Percentiles rank a stretch among this genome's conserved stretches.
phyloP scores from a whole-genome alignment of 2,888 invertebrate genomes.

The Drosophila fulvimacula region DNA sequence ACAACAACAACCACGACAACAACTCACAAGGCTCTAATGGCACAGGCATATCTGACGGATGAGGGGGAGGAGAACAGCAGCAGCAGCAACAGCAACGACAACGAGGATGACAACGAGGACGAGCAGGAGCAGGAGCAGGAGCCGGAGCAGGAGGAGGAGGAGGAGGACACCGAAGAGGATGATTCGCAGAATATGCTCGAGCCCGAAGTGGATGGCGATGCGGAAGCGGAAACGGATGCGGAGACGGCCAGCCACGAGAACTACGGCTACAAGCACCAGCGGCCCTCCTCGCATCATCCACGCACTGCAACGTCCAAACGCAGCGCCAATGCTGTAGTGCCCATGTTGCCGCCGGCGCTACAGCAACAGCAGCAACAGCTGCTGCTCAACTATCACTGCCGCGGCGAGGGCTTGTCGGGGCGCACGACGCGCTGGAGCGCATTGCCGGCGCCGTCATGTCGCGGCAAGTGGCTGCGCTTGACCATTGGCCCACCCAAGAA shows the following conservation, averaged over 20 bases:
- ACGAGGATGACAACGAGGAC: conserved; percentile 38
- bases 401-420: conserved; percentile 92
- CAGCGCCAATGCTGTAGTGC: conserved; percentile 30
- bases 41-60: conserved; percentile 24
- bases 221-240: conserved; percentile 21
- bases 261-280: conserved; percentile 67
- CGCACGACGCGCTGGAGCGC: conserved; percentile 93
- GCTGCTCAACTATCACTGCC: conserved; percentile 86
- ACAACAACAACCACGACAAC: conserved; percentile 57
- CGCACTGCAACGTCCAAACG: conserved; percentile 45
- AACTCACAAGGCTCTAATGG: conserved; percentile 25
- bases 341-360: conserved; percentile 54
- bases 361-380: conserved; percentile 39
- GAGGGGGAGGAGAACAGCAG: conserved; percentile 31
- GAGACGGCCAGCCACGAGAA: conserved; percentile 62
- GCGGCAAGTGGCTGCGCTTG: conserved; percentile 93
- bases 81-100: conserved; percentile 37
- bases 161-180: conserved; percentile 62
- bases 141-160: conserved; percentile 43
- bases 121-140: conserved; percentile 37
- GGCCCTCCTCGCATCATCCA: conserved; percentile 36
- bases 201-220: conserved; percentile 28
- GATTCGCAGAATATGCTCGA: conserved; percentile 67
- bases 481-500: conserved; percentile 85
- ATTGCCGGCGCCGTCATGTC: conserved; percentile 93